Evolutionary conservation across 2,888 invertebrate species (phyloP).

Genomic region (Sylvicola fuscatus): DNA sequence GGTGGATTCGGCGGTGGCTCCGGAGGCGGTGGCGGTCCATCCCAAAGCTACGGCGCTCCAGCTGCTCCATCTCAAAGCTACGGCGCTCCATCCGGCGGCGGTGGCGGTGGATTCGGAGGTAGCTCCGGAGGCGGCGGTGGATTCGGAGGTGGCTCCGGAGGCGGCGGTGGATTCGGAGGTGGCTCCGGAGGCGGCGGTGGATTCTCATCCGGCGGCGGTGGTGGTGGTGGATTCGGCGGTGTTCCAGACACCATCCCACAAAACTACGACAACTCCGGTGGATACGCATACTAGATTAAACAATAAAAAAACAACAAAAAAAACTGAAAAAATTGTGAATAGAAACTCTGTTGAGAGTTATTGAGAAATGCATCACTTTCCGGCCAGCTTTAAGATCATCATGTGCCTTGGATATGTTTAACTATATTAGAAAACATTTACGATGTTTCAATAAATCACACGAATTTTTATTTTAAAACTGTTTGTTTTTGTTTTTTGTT

Average conservation of each 20-base stretch:
- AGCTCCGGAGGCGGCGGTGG: slow-evolving; percentile 9
- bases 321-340: too few relatives aligned
- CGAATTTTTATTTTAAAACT: too few relatives aligned
- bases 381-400: too few relatives aligned
- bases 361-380: too few relatives aligned
- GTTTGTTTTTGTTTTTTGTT: too few relatives aligned
- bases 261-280: slow-evolving; percentile 56
- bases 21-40: slow-evolving; percentile 7
- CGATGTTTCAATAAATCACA: too few relatives aligned
- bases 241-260: slow-evolving; percentile 34
- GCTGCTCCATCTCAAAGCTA: slow-evolving; percentile 29
- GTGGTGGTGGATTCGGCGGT: slow-evolving; percentile 11
- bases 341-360: too few relatives aligned
- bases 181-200: slow-evolving; percentile 13
- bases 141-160: slow-evolving; percentile 5
- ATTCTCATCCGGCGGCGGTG: slow-evolving; percentile 26
- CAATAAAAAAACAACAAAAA: too few relatives aligned
- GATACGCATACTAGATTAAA: slow-evolving; percentile 44
- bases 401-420: too few relatives aligned
- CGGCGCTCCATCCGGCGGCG: slow-evolving; percentile 21
- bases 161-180: not conserved
- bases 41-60: slow-evolving; percentile 17
- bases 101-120: slow-evolving; percentile 8
- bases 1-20: slow-evolving; percentile 9
- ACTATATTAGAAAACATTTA: too few relatives aligned